Percentiles rank a stretch among this genome's conserved stretches.
Evolutionary conservation across 2,113 vertebrate genomes (phyloP).

Genomic region (Baryphthengus martii): DNA sequence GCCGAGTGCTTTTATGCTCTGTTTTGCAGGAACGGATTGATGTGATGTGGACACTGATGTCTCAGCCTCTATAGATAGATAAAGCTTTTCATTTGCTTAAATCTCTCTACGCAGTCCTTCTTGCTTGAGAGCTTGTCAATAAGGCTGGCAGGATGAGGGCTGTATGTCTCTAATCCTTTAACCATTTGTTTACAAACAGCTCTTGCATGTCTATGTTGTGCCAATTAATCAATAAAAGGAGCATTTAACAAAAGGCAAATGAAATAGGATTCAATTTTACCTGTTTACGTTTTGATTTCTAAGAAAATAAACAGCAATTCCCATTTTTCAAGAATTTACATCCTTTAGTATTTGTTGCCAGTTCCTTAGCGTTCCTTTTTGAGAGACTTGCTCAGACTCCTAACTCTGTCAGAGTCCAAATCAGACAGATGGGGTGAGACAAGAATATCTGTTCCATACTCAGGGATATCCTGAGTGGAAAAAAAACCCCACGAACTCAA

Average conservation of each 20-base stretch:
- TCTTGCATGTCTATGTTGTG: slow-evolving; percentile 34
- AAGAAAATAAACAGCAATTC: neutral
- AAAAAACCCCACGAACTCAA: neutral
- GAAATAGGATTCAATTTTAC: slow-evolving; percentile 15
- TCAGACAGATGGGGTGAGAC: neutral
- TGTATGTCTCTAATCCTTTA: slow-evolving; percentile 61
- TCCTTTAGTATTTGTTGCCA: neutral
- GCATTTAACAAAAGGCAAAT: neutral
- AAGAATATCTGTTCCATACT: neutral
- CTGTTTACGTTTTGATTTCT: neutral
- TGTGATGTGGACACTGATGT: neutral
- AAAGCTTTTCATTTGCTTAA: slow-evolving; percentile 59
- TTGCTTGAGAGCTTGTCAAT: slow-evolving; percentile 64
- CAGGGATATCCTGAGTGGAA: neutral
- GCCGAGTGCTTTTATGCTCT: neutral
- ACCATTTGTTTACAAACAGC: slow-evolving; percentile 61
- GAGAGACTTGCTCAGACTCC: neutral
- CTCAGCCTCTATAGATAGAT: slow-evolving; percentile 26
- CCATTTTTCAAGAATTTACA: neutral
- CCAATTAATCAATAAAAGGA: slow-evolving; percentile 34
- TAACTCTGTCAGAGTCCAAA: neutral
- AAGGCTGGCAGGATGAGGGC: slow-evolving; percentile 39
- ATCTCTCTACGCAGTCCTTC: slow-evolving; percentile 57
- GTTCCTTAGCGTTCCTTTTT: neutral
- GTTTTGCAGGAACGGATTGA: neutral